A percentile compares a stretch with the other conserved stretches of the same genome.
These are phyloP conservation scores for Myiopsitta monachus DNA, from an alignment of 2,113 vertebrate species.

Conservation along the genomic window DNA sequence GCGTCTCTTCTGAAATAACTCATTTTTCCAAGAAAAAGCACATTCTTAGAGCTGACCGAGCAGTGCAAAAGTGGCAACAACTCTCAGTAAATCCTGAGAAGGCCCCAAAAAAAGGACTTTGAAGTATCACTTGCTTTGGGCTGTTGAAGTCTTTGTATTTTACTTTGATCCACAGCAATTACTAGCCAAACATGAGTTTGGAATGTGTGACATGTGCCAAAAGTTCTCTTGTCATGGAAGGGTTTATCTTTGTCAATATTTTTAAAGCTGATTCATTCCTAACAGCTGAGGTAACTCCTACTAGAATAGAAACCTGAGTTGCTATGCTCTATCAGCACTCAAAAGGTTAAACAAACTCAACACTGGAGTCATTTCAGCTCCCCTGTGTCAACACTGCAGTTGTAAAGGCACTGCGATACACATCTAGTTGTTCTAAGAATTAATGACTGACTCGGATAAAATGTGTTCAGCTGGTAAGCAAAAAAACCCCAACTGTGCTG, in stretches of 20 bases:
- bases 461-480: background rate
- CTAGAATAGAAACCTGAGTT: background rate
- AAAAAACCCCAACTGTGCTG: background rate
- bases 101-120: background rate
- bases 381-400: background rate
- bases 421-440: background rate
- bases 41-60: background rate
- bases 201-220: background rate
- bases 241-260: conserved; percentile 7
- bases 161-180: background rate
- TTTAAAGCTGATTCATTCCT: conserved; percentile 8
- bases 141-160: background rate
- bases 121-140: background rate
- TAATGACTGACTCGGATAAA: background rate
- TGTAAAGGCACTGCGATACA: background rate
- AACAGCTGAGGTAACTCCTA: background rate
- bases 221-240: background rate
- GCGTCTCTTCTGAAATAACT: background rate
- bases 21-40: background rate
- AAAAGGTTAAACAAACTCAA: conserved; percentile 25
- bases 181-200: background rate
- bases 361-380: background rate
- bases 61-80: background rate
- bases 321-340: background rate
- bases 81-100: background rate